A percentile compares a stretch with the other conserved stretches of the same genome.
Conservation (phyloP, 2,888 invertebrate genomes). For the Thymelicus acteon region DNA sequence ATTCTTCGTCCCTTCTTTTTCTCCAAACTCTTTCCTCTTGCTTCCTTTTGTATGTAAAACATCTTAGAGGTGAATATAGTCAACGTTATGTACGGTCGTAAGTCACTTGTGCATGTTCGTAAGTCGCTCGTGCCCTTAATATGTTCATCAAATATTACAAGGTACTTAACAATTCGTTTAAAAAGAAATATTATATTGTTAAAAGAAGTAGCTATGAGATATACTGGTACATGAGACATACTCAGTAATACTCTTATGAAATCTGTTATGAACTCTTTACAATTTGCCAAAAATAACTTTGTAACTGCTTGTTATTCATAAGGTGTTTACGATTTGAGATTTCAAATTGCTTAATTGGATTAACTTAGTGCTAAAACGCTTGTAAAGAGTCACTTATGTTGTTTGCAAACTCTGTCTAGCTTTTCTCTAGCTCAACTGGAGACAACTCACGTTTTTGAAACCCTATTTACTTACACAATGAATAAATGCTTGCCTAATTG, state of each 20-base stretch:
- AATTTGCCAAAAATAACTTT: constrained; percentile 20
- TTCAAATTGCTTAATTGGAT: constrained; percentile 30
- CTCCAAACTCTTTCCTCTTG: not conserved
- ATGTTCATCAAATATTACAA: not conserved
- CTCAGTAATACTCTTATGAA: constrained; percentile 40
- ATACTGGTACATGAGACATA: constrained; percentile 36
- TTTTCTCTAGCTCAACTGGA: constrained; percentile 59
- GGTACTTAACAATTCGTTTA: not conserved
- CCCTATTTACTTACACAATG: constrained; percentile 59
- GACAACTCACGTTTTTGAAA: constrained; percentile 59
- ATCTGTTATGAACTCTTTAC: constrained; percentile 62
- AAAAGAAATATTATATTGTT: not conserved
- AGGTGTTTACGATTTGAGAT: constrained; percentile 5
- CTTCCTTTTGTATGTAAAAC: not conserved
- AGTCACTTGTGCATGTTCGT: not conserved
- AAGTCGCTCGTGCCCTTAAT: not conserved
- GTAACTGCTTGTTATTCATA: not conserved
- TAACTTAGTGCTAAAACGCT: constrained; percentile 21
- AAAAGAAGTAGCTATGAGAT: constrained; percentile 35
- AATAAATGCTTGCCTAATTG: constrained; percentile 71
- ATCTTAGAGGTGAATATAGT: not conserved
- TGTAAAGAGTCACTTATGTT: constrained; percentile 68
- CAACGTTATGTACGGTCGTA: not conserved
- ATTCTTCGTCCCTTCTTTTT: no score
- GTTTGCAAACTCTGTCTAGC: constrained; percentile 68